Conservation (phyloP, 2,888 invertebrate species). For the Aleiodes leptofemur region DNA sequence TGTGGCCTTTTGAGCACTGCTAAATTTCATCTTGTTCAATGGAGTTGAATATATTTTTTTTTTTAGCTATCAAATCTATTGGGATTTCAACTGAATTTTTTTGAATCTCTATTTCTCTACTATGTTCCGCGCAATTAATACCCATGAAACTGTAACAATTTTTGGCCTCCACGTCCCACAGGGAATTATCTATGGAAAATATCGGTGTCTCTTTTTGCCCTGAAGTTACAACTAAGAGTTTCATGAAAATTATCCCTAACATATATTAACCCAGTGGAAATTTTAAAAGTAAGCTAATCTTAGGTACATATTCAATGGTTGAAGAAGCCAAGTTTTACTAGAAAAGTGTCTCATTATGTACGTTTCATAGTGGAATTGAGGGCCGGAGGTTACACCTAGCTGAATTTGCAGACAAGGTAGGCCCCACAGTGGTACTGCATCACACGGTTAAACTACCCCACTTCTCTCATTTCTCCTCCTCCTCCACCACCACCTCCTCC, state of each 20-base stretch:
- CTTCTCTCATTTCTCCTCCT: constrained; percentile 40
- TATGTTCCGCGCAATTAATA: too few species aligned
- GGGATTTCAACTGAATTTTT: not conserved
- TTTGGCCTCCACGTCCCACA: too few species aligned
- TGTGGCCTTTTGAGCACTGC: constrained; percentile 41
- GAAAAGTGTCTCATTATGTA: constrained; percentile 63
- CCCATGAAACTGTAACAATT: too few species aligned
- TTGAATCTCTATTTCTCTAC: too few species aligned
- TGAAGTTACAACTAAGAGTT: too few species aligned
- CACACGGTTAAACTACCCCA: constrained; percentile 58
- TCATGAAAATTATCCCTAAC: too few species aligned
- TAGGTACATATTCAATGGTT: constrained; percentile 8
- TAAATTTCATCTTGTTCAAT: constrained; percentile 19
- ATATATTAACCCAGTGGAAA: too few species aligned
- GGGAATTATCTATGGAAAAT: too few species aligned
- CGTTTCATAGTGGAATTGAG: constrained; percentile 53
- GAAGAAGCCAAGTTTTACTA: constrained; percentile 60
- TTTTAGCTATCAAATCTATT: not conserved
- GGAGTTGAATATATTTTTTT: constrained; percentile 1
- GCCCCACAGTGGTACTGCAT: constrained; percentile 72
- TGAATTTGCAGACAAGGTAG: constrained; percentile 70
- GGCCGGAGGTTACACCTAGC: constrained; percentile 65
- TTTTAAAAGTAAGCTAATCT: constrained; percentile 1
- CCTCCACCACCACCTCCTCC: not conserved
- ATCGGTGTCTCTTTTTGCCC: too few species aligned